These are phyloP conservation scores for Gymnopithys bicolor DNA, from an alignment of 2,797 vertebrate species.

Conservation along the genomic window DNA sequence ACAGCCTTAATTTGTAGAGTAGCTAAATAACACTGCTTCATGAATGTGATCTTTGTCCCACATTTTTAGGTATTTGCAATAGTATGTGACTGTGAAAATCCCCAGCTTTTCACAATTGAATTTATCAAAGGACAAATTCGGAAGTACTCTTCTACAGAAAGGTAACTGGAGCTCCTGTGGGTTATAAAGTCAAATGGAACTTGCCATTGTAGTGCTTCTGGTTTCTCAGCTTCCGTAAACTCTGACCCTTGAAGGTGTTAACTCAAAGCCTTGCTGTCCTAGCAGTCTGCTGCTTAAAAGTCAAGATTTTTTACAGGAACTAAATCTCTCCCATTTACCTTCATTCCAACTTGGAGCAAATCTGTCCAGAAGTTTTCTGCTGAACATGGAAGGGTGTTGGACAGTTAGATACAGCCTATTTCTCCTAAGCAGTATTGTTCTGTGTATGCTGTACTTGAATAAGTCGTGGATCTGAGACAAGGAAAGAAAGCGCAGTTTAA, in stretches of 20 bases:
- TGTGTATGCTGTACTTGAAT: neutral
- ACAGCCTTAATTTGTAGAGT: neutral
- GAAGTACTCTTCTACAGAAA: slow-evolving; percentile 96
- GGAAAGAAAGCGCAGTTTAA: neutral
- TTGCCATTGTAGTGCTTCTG: neutral
- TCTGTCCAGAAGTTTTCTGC: neutral
- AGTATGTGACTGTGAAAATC: slow-evolving; percentile 94
- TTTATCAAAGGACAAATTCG: slow-evolving; percentile 97
- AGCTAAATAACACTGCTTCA: neutral
- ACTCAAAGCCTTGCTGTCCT: neutral
- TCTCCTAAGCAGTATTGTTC: neutral
- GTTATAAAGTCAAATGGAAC: neutral
- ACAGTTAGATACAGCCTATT: neutral
- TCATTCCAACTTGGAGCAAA: neutral
- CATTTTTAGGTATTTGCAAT: slow-evolving; percentile 91
- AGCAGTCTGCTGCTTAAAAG: neutral
- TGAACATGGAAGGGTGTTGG: neutral
- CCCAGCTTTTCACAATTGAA: slow-evolving; percentile 95
- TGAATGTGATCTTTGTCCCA: neutral
- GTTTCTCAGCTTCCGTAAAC: neutral
- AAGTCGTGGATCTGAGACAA: neutral
- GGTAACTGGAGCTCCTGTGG: slow-evolving; percentile 75
- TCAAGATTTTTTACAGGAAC: neutral
- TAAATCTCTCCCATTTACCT: neutral
- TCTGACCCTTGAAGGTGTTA: neutral